phyloP scores from a whole-genome alignment of 1,140 invertebrate genomes.

The Diabrotica undecimpunctata region DNA sequence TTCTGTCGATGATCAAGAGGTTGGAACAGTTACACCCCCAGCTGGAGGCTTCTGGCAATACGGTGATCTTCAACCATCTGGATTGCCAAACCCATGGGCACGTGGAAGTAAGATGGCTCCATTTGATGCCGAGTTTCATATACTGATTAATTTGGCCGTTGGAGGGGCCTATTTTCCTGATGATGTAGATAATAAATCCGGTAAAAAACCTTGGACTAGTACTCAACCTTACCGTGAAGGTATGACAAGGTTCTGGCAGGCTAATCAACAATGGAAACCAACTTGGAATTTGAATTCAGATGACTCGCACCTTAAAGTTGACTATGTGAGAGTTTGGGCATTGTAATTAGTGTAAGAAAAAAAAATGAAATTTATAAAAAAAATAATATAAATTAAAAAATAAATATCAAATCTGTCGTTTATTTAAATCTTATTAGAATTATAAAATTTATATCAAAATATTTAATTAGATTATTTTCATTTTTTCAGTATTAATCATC shows the following conservation, averaged over 20 bases:
- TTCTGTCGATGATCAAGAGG: slow-evolving; percentile 28
- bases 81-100: slow-evolving; percentile 45
- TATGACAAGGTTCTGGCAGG: background rate
- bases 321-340: too few relatives aligned
- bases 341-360: background rate
- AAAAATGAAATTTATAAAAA: too few relatives aligned
- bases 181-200: background rate
- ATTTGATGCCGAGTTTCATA: slow-evolving; percentile 61
- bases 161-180: slow-evolving; percentile 33
- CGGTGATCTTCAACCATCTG: slow-evolving; percentile 20
- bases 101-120: slow-evolving; percentile 50
- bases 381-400: slow-evolving; percentile 6
- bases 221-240: background rate
- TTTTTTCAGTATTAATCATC: too few relatives aligned
- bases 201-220: slow-evolving; percentile 35
- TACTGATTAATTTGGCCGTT: slow-evolving; percentile 56
- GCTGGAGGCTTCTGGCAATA: slow-evolving; percentile 34
- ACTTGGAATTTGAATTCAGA: too few relatives aligned
- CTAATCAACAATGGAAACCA: background rate
- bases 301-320: too few relatives aligned
- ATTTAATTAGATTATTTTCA: too few relatives aligned
- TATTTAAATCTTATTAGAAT: too few relatives aligned
- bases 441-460: too few relatives aligned
- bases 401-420: too few relatives aligned
- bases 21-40: slow-evolving; percentile 30